phyloP scores from a whole-genome alignment of 2,888 invertebrate species.

The Leptinotarsa peninsularis region DNA sequence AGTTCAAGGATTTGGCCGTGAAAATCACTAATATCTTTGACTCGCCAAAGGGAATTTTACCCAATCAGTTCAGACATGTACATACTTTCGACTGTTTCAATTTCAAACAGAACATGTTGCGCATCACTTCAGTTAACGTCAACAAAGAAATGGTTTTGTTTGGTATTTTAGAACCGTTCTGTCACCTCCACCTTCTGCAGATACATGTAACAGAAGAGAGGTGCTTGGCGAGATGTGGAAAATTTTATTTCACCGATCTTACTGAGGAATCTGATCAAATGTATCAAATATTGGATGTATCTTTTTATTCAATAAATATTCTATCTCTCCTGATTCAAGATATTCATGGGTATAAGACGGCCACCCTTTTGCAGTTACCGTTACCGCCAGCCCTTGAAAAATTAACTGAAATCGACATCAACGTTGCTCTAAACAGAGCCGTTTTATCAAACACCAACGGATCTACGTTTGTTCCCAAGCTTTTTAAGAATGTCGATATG shows the following conservation, averaged over 20 bases:
- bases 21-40: constrained; percentile 78
- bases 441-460: constrained; percentile 68
- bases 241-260: constrained; percentile 69
- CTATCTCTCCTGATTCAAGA: constrained; percentile 79
- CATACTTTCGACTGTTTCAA: constrained; percentile 66
- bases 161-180: constrained; percentile 67
- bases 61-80: constrained; percentile 72
- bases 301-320: constrained; percentile 80
- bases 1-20: constrained; percentile 78
- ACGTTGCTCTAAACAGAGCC: constrained; percentile 56
- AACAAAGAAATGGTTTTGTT: constrained; percentile 69
- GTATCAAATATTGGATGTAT: constrained; percentile 74
- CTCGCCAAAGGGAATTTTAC: constrained; percentile 74
- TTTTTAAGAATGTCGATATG: constrained; percentile 75
- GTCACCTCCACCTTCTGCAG: constrained; percentile 69
- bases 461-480: constrained; percentile 69
- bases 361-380: constrained; percentile 57
- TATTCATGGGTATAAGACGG: constrained; percentile 56
- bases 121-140: constrained; percentile 69
- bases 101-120: constrained; percentile 58
- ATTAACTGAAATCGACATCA: constrained; percentile 50
- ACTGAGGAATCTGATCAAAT: constrained; percentile 55
- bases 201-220: constrained; percentile 62
- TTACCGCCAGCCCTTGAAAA: constrained; percentile 59
- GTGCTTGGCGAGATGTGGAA: constrained; percentile 66